Conservation (phyloP, 2,888 invertebrate genomes). For the Agriopis leucophaearia region DNA sequence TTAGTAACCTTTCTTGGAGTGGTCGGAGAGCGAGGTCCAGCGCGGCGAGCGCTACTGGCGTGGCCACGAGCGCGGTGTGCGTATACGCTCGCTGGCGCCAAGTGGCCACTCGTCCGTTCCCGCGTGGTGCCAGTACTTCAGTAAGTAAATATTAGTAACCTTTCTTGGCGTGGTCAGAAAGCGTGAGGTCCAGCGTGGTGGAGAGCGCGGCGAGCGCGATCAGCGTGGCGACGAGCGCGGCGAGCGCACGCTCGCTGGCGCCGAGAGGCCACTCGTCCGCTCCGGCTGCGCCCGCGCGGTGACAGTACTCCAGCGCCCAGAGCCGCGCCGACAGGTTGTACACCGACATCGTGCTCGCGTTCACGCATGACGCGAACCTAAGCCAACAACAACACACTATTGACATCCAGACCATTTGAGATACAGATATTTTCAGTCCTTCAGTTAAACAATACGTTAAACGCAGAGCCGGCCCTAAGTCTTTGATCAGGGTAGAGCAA, state of each 20-base stretch:
- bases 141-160: conserved; percentile 57
- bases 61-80: no score
- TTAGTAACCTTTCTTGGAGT: no score
- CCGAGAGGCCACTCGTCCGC: conserved; percentile 47
- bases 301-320: conserved; percentile 71
- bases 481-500: no score
- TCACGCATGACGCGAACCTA: conserved; percentile 77
- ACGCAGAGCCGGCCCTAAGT: no score
- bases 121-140: no score
- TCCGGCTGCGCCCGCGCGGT: conserved; percentile 42
- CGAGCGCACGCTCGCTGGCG: conserved; percentile 63
- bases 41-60: no score
- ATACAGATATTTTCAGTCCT: no score
- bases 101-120: no score
- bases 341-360: conserved; percentile 61
- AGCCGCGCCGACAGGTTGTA: conserved; percentile 72
- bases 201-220: conserved; percentile 66
- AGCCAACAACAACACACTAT: conserved; percentile 38
- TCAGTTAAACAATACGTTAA: no score
- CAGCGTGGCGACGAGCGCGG: conserved; percentile 61
- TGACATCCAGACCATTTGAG: neutral
- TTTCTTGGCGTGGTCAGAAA: conserved; percentile 69
- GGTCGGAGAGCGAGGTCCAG: no score
- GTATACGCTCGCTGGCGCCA: no score
- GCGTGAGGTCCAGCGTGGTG: conserved; percentile 68